Conservation (phyloP, 2,888 invertebrate species). For the Drosophila maculinotata region DNA sequence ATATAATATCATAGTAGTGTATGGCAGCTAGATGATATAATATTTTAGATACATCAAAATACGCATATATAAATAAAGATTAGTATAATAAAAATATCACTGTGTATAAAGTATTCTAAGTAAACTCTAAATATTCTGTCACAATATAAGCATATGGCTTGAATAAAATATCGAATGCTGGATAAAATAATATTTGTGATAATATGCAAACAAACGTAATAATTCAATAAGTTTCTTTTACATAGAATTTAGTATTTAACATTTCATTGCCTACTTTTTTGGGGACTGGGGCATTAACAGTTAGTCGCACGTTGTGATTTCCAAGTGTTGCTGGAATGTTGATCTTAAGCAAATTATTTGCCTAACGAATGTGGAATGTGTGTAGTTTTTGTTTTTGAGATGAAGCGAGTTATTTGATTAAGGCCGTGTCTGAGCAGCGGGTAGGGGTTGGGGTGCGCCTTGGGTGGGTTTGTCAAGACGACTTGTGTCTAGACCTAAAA, state of each 20-base stretch:
- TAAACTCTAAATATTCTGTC: no score
- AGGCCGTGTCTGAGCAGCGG: background rate
- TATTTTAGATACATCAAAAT: no score
- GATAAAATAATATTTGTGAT: no score
- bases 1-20: no score
- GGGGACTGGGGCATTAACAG: slow-evolving; percentile 14
- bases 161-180: no score
- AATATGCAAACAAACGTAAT: no score
- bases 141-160: no score
- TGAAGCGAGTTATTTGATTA: slow-evolving; percentile 26
- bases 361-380: slow-evolving; percentile 55
- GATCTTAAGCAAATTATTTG: slow-evolving; percentile 58
- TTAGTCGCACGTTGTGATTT: slow-evolving; percentile 10
- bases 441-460: background rate
- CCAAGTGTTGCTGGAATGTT: slow-evolving; percentile 42
- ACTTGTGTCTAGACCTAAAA: slow-evolving; percentile 76
- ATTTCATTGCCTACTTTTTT: slow-evolving; percentile 35
- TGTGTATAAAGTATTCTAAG: no score
- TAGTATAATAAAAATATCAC: no score
- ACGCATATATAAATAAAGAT: no score
- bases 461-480: slow-evolving; percentile 44
- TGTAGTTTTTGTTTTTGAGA: slow-evolving; percentile 27
- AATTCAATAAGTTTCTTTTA: no score
- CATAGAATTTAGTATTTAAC: slow-evolving; percentile 1
- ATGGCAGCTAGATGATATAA: no score